Percentiles rank a stretch among this genome's conserved stretches.
phyloP scores from a whole-genome alignment of 2,888 invertebrate species.

The Psococerastis gibbosa region DNA sequence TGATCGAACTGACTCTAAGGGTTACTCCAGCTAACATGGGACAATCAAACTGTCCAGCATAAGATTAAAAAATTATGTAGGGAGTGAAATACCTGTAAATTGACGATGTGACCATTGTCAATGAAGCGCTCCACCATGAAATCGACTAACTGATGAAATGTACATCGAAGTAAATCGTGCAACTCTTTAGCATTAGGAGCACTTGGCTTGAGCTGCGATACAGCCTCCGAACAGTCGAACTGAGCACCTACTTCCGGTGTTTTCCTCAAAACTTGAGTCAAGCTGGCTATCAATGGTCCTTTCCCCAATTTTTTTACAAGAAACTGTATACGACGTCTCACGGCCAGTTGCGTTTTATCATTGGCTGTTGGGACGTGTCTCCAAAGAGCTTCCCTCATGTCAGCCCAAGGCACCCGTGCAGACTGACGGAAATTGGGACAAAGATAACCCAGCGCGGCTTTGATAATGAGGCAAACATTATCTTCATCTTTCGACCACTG shows the following conservation, averaged over 20 bases:
- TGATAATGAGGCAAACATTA: slow-evolving; percentile 42
- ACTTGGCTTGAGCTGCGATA: slow-evolving; percentile 22
- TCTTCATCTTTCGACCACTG: slow-evolving; percentile 51
- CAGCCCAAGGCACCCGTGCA: slow-evolving; percentile 10
- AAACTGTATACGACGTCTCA: slow-evolving; percentile 41
- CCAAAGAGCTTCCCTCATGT: neutral
- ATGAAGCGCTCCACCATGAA: neutral
- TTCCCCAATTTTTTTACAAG: slow-evolving; percentile 39
- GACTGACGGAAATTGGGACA: slow-evolving; percentile 24
- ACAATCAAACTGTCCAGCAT: too few species aligned
- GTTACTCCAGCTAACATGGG: too few species aligned
- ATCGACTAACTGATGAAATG: neutral
- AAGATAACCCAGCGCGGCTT: slow-evolving; percentile 38
- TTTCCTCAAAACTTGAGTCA: slow-evolving; percentile 39
- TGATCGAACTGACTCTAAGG: too few species aligned
- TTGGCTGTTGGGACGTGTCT: slow-evolving; percentile 22
- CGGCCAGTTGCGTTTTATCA: slow-evolving; percentile 49
- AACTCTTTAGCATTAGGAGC: neutral
- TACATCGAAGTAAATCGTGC: too few species aligned
- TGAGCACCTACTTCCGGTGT: slow-evolving; percentile 30
- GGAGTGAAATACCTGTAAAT: neutral
- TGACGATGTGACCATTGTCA: neutral
- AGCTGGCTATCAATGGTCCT: slow-evolving; percentile 36
- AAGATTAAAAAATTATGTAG: too few species aligned
- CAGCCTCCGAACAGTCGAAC: slow-evolving; percentile 25